Evolutionary conservation across 2,797 vertebrate genomes (phyloP).

Genomic region (Lepilemur ruficaudatus): DNA sequence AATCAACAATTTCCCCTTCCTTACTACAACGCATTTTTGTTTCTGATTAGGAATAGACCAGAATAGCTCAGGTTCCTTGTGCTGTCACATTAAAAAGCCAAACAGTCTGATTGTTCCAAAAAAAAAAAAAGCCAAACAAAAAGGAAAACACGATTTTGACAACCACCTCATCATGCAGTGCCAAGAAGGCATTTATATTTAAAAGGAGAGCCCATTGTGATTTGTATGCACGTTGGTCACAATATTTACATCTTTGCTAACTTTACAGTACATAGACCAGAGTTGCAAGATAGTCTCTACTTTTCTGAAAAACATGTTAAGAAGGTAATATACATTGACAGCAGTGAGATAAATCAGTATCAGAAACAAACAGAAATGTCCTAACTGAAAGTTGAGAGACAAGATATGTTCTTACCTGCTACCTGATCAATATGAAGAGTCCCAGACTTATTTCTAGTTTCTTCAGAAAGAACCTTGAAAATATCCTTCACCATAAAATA

Average conservation of each 20-base stretch:
- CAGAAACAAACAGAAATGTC: background rate
- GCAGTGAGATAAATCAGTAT: background rate
- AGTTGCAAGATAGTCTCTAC: background rate
- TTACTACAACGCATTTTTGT: constrained; percentile 3
- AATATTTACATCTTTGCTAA: background rate
- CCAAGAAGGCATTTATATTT: background rate
- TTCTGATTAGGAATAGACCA: constrained; percentile 21
- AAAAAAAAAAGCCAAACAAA: constrained; percentile 24
- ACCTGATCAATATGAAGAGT: background rate
- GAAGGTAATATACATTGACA: background rate
- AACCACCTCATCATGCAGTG: background rate
- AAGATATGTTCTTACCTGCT: background rate
- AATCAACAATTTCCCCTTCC: background rate
- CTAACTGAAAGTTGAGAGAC: background rate
- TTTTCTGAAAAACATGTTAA: constrained; percentile 10
- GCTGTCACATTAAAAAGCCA: constrained; percentile 29
- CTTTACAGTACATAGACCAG: background rate
- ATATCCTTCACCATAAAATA: constrained; percentile 20
- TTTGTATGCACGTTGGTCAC: background rate
- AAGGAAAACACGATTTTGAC: constrained; percentile 28
- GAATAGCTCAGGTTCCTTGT: constrained; percentile 38
- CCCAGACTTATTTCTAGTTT: background rate
- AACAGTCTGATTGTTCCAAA: background rate
- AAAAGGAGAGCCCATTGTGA: background rate
- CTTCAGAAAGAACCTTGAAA: constrained; percentile 35